Evolutionary conservation across 2,113 vertebrate genomes (phyloP).

Genomic region (Antechinus flavipes): DNA sequence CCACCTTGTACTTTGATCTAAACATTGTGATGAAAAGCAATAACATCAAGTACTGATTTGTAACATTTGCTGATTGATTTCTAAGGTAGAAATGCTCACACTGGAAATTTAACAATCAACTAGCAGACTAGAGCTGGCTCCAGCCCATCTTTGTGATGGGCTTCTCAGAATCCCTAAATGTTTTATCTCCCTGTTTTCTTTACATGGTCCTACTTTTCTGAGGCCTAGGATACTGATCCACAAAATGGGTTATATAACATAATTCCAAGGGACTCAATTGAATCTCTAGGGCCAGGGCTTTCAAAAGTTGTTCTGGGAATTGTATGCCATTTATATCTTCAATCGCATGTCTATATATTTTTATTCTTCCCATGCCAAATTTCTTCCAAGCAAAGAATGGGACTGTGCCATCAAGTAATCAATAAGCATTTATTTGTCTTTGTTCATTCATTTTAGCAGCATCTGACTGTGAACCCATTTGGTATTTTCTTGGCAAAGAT

Average conservation of each 20-base stretch:
- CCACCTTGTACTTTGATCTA: too few species aligned
- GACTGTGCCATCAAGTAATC: neutral
- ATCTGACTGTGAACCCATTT: too few species aligned
- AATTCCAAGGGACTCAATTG: neutral
- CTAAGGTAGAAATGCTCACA: too few species aligned
- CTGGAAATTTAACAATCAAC: too few species aligned
- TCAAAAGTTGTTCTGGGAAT: neutral
- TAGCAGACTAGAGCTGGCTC: too few species aligned
- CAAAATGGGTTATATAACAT: neutral
- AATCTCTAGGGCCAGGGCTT: neutral
- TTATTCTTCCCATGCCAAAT: neutral
- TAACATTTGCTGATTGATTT: too few species aligned
- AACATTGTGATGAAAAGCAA: too few species aligned
- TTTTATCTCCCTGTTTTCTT: neutral
- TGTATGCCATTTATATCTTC: neutral
- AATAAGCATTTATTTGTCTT: too few species aligned
- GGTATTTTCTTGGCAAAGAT: too few species aligned
- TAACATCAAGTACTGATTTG: too few species aligned
- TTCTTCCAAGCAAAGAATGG: neutral
- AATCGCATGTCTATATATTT: neutral
- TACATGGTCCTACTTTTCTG: neutral
- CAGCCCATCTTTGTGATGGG: too few species aligned
- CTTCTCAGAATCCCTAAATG: neutral
- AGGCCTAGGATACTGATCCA: neutral
- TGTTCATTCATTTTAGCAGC: too few species aligned